Percentiles rank a stretch among this genome's conserved stretches.
phyloP scores from a whole-genome alignment of 2,888 invertebrate species.

The Tetrapedia diversipes region DNA sequence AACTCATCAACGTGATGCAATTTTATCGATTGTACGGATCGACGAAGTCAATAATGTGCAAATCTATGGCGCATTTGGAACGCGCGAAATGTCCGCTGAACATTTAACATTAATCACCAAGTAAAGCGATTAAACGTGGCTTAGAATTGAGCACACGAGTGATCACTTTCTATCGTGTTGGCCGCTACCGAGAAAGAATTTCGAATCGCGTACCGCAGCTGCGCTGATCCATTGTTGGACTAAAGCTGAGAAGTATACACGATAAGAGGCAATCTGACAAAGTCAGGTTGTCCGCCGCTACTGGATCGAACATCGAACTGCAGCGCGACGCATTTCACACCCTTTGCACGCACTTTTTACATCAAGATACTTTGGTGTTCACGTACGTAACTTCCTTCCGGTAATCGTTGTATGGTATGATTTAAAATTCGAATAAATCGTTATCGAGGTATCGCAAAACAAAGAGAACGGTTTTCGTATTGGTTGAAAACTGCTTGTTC shows the following conservation, averaged over 20 bases:
- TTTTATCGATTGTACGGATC: constrained; percentile 62
- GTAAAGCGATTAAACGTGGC: constrained; percentile 44
- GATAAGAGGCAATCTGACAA: constrained; percentile 52
- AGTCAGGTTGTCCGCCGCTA: constrained; percentile 56
- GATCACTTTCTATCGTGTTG: constrained; percentile 40
- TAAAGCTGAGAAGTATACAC: constrained; percentile 39
- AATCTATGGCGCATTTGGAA: constrained; percentile 59
- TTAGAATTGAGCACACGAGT: constrained; percentile 24
- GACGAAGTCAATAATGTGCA: constrained; percentile 54
- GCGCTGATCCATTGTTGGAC: constrained; percentile 55
- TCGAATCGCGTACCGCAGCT: constrained; percentile 51
- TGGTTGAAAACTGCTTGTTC: constrained; percentile 16
- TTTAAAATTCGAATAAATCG: constrained; percentile 59
- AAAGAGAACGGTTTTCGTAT: constrained; percentile 37
- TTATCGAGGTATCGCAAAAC: constrained; percentile 41
- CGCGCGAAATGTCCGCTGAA: constrained; percentile 61
- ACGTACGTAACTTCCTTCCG: constrained; percentile 53
- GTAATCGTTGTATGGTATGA: constrained; percentile 27
- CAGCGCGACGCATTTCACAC: constrained; percentile 69
- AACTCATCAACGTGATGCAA: constrained; percentile 40
- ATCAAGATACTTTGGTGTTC: constrained; percentile 19
- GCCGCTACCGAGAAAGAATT: constrained; percentile 56
- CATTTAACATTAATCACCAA: constrained; percentile 41
- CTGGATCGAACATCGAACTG: constrained; percentile 69
- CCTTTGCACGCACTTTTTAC: constrained; percentile 57